Evolutionary conservation across 1,140 invertebrate species (phyloP), one percentile per base, ranked within the genome.

Genomic region (Antheraea mylitta): DNA sequence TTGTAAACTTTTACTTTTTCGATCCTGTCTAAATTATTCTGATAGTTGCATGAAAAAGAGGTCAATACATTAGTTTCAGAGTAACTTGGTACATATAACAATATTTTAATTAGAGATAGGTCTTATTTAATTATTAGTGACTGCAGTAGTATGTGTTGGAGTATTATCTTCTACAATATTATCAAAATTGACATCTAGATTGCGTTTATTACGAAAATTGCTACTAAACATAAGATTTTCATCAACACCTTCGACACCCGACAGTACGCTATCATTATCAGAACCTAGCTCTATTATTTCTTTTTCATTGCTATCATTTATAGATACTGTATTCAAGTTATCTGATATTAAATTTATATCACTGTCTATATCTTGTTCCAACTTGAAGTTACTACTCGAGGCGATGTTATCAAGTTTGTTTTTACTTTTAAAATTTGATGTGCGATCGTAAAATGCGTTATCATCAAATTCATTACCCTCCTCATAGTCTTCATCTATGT

Each of bases 381-480:
- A 16, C 19, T 61, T 61, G 19, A 61, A 30, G 3, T 22, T 61
- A 36, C 22, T 30, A 3, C 9, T 61, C 16, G 3, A 22, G 3
- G 22, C 3, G 80, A 58, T 67, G 45, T n/a, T 53, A 53, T 53
- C 13, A 53, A 5, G 45, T n/a, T 13, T 53, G 45, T 53, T 16
- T 53, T 53, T 16, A 53, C 45, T 53, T 53, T 53, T 76, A 59
- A 82, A 83, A 67, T 83, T 84, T 13, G 80, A 78, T 18, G 73
- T 75, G 22, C 79, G 74, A 68, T 88, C 86, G 64, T 81, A 86
- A 66, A 84, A 83, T 10, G 79, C 82, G 59, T 86, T 79, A 70
- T 87, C 78, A 30, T 89, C 78, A 66, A 91, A 87, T 77, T 90
- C 85, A 74, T 75, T 87, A 45, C 81, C 80, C 78, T 87, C 89